These are phyloP conservation scores for Gymnorhina tibicen DNA, from an alignment of 2,113 vertebrate genomes.

Conservation along the genomic window DNA sequence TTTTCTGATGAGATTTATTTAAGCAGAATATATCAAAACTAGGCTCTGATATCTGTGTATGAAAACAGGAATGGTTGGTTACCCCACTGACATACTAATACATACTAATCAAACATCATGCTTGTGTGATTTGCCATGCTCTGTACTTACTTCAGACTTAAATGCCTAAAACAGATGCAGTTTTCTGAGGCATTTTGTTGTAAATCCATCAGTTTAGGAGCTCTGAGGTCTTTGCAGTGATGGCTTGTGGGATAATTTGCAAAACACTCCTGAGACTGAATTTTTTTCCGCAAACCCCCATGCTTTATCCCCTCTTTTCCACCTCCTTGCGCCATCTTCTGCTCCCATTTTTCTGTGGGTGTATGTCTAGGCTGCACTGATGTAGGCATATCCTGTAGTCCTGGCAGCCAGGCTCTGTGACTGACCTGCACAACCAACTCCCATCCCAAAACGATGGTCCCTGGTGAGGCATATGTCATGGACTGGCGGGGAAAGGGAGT, in stretches of 20 bases:
- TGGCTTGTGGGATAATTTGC: background rate
- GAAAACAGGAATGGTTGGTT: background rate
- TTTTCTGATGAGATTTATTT: background rate
- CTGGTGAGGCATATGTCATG: background rate
- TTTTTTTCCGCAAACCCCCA: background rate
- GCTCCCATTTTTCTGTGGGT: background rate
- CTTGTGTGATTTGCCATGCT: background rate
- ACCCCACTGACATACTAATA: background rate
- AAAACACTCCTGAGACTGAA: background rate
- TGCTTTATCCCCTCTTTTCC: background rate
- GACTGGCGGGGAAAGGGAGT: accelerated
- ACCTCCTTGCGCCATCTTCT: background rate
- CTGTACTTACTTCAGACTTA: background rate
- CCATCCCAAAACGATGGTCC: accelerated
- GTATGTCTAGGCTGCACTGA: background rate
- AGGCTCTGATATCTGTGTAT: background rate
- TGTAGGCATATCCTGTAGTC: background rate
- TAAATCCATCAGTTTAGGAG: background rate
- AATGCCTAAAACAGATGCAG: background rate
- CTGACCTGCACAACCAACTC: background rate
- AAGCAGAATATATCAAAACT: background rate
- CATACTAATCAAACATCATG: background rate
- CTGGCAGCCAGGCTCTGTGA: background rate
- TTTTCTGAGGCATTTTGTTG: background rate
- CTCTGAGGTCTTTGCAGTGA: background rate